Conservation (phyloP, 2,888 invertebrate genomes). For the Heliconius sara region DNA sequence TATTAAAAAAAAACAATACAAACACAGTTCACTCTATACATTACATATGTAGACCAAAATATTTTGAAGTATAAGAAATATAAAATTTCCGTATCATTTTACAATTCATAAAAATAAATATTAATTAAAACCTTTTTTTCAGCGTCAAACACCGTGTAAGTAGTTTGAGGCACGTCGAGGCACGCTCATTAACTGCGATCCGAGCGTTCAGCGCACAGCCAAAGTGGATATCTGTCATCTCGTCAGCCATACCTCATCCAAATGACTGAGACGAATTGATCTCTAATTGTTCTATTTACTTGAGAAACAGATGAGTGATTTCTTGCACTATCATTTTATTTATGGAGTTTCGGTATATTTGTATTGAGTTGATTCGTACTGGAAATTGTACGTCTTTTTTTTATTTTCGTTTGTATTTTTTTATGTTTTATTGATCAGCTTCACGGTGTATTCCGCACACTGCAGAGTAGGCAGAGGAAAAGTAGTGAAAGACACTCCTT, state of each 20-base stretch:
- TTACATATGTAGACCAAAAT: background rate
- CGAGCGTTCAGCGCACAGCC: conserved; percentile 55
- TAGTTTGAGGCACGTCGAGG: conserved; percentile 38
- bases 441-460: too few species aligned
- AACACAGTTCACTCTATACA: background rate
- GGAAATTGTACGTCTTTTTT: background rate
- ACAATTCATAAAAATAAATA: background rate
- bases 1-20: too few species aligned
- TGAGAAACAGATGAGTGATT: conserved; percentile 41
- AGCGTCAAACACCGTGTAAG: conserved; percentile 39
- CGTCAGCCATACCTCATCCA: conserved; percentile 55
- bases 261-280: conserved; percentile 53
- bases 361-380: background rate
- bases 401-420: background rate
- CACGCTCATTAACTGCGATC: conserved; percentile 67
- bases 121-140: conserved; percentile 15
- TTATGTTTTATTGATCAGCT: background rate
- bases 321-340: conserved; percentile 37
- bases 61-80: background rate
- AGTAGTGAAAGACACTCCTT: too few species aligned
- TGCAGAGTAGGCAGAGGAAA: too few species aligned
- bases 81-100: background rate
- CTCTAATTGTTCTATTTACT: conserved; percentile 46
- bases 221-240: conserved; percentile 58
- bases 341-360: background rate